Evolutionary conservation across 2,113 vertebrate species (phyloP), one percentile per base, ranked within the genome.

Genomic region (Amia ocellicauda): DNA sequence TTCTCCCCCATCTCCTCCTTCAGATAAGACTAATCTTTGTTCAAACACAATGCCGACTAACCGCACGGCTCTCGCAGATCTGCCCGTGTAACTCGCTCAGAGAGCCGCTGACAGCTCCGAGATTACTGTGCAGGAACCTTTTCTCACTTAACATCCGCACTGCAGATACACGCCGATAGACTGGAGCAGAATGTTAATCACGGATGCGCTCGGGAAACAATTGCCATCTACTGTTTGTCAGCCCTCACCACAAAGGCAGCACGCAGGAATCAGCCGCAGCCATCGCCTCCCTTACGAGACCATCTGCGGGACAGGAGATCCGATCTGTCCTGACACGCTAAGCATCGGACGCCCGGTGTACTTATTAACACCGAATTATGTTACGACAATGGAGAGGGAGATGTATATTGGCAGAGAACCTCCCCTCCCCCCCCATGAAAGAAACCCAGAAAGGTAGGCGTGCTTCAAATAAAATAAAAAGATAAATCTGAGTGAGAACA

Each of bases 161-260:
- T 78, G 75, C 24, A 83, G 70, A 80, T 66, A 28, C 70, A 78
- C 63, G 56, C 69, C 31, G 26, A 73, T 66, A 77, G 8, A 60
- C 66, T 69, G 59, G 64, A 72, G 71, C 23, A 76, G 78, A 81
- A 84, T 79, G 57, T 58, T 83, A 80, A 82, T 77, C 70, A 68
- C 45, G 58, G 60, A 20, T 66, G 72, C 26, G 29, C 60, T 24
- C 56, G 75, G 68, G 40, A 69, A 83, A 80, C 60, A 78, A 81
- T 16, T 70, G 64, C 69, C 65, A 74, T 43, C 41, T 65, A 70
- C 0, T 27, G 24, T 54, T 22, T 54, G 1, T 74, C 75, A 76
- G 63, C 47, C 67, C 76, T 65, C 69, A 62, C 61, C 5, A 67
- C 60, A 69, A 73, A 60, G 22, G 54, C 82, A 70, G 20, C 80